Evolutionary conservation across 2,797 vertebrate genomes (phyloP), one percentile per base, ranked within the genome.

Genomic region (Natrix natrix): DNA sequence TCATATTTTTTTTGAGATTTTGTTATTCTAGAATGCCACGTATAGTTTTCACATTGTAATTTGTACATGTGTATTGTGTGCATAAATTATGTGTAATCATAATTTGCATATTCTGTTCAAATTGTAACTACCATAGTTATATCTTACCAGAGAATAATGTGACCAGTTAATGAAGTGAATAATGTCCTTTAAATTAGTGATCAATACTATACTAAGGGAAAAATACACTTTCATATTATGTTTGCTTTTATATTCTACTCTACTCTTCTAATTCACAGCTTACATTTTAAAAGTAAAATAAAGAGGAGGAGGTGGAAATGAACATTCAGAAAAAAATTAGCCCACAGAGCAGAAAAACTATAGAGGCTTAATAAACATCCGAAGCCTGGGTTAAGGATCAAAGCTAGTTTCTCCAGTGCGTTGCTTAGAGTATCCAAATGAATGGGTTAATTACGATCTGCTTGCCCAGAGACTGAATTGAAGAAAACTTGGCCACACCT

Each of bases 61-160:
- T 83, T 83, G 37, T 78, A 78, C 3, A 11, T 78, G 8, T 78
- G 17, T 83, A 48, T 22, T 78, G 17, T 78, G 69, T 43, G 17
- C 69, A 37, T 78, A 78, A 43, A 78, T 56, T 78, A 24, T 57
- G 14, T 57, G 32, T 93, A 95, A 55, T 59, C 4, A 86, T 90
- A 43, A 43, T 93, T 88, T 91, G 32, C 32, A 88, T 83, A 83
- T 88, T 56, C 12, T 90, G 48, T 52, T 83, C 61, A 92, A 28
- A 43, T 94, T 87, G 26, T 94, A 90, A 93, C 54, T 57, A 78
- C 43, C 4, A 60, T 22, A 66, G 20, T 52, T 88, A 88, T 91
- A 59, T 60, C 28, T 57, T 52, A 24, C n/a, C 6, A 83, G 78
- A 17, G 8, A 43, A 20, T n/a, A 20, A 59, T 54, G 74, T 3